Evolutionary conservation across 2,888 invertebrate species (phyloP), one percentile per base, ranked within the genome.

Genomic region (Archips xylosteana): DNA sequence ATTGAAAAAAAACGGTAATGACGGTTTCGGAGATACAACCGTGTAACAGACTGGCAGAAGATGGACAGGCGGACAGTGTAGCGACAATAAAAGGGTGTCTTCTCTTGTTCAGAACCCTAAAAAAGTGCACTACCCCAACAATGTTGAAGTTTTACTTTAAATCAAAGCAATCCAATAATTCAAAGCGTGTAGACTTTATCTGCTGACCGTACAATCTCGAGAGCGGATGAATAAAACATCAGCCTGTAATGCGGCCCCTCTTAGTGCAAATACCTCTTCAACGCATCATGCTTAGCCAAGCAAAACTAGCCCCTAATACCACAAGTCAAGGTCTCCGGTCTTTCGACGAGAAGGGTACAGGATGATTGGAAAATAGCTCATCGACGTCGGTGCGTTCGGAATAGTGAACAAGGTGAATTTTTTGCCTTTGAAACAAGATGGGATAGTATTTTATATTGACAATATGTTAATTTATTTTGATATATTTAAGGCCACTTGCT

Each of bases 181-280:
- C 8, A 54, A 54, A 10, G 23, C 8, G 1, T 54, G 54, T 23
- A 54, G 54, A 54, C 57, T 57, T 23, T 23, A 13, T 49, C 49
- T 57, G 57, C 57, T 57, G 62, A 39, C 15, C 62, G 42, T 42
- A 39, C 8, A 2, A 23, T 12, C 15, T 61, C 8, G 62, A 39
- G 51, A 15, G 8, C 13, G 15, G 54, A 54, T 66, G 66, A 66
- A 66, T 66, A 66, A 66, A 66, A 66, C 66, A 66, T 66, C 39
- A 32, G 42, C 39, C 65, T 13, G 39, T 66, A 66, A 39, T 63
- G 63, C 15, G 42, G 66, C 54, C 66, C 15, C 63, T 60, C 63
- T 54, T 42, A 62, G 54, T 23, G 13, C 23, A 5, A 66, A 66
- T 54, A 66, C 57, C 57, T 57, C 32, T 54, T 54, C 51, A 54